Evolutionary conservation across 2,888 invertebrate species (phyloP), one percentile per base, ranked within the genome.

Genomic region (Melolontha melolontha): DNA sequence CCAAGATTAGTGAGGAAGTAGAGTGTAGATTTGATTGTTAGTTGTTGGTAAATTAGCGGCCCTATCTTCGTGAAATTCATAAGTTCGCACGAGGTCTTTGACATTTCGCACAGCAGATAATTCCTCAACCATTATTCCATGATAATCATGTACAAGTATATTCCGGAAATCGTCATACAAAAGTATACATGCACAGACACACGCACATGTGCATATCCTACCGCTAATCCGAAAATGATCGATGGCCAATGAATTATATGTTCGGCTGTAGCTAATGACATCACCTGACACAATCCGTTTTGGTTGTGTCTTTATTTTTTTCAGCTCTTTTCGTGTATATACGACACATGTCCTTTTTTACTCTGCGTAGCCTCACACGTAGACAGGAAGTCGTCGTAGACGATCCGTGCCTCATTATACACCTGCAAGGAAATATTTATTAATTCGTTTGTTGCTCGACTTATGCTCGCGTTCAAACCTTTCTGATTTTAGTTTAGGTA

Each of bases 401-500:
- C n/a, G n/a, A n/a, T n/a, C 63, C 8, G 40, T 34, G 63, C 17
- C 50, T 50, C 40, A 14, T 29, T 63, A 50, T 14, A 68, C 72
- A 74, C 73, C 74, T 74, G 74, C 70, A 67, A 68, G 70, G 71
- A 72, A 74, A 70, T 70, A 73, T 70, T 71, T 68, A 68, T 64
- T 64, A 54, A 70, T 67, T 63, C 55, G 27, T 66, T 67, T 67
- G 64, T 64, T 44, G 63, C 51, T 59, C 62, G 40, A 41, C 41
- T 55, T 16, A 11, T 5, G n/a, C 42, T 55, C 14, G 51, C 10
- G 12, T 52, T 52, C 27, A 29, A 29, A n/a, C n/a, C n/a, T n/a
- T n/a, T n/a, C n/a, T n/a, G n/a, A n/a, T n/a, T n/a, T n/a, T n/a
- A n/a, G n/a, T n/a, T n/a, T n/a, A n/a, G n/a, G n/a, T n/a, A n/a